These are phyloP conservation scores for Drosophila fulvimacula DNA, from an alignment of 2,888 invertebrate genomes.

Conservation along the genomic window DNA sequence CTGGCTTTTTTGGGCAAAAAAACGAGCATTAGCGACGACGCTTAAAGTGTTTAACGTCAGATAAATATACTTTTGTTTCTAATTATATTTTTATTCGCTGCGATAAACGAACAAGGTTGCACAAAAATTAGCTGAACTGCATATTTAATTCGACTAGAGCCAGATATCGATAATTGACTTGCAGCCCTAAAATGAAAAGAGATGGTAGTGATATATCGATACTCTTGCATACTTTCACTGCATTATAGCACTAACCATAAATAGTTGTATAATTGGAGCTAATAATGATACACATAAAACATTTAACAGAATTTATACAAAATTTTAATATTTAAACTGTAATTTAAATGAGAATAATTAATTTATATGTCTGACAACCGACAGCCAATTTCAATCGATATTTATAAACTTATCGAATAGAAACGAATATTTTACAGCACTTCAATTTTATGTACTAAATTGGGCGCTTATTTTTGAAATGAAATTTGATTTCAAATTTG, in stretches of 20 bases:
- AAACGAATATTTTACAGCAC: slow-evolving; percentile 7
- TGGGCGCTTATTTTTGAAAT: slow-evolving; percentile 24
- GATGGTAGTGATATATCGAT: slow-evolving; percentile 12
- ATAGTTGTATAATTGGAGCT: no score
- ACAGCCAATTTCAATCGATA: slow-evolving; percentile 3
- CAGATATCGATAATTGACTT: slow-evolving; percentile 32
- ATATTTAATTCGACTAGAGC: slow-evolving; percentile 48
- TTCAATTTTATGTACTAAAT: background rate
- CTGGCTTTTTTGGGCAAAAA: slow-evolving; percentile 39
- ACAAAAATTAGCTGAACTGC: slow-evolving; percentile 61
- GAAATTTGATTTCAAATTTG: background rate
- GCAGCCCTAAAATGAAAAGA: slow-evolving; percentile 21
- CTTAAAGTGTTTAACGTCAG: slow-evolving; percentile 51
- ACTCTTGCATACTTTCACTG: background rate
- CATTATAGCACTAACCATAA: no score
- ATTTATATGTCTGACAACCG: no score
- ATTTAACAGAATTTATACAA: background rate
- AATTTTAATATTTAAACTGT: no score
- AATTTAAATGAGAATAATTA: background rate
- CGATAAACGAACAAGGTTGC: slow-evolving; percentile 62
- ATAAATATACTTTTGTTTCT: slow-evolving; percentile 58
- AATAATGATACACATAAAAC: accelerated
- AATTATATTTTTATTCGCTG: slow-evolving; percentile 67
- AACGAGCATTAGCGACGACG: slow-evolving; percentile 50
- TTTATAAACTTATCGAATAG: background rate